Evolutionary conservation across 2,113 vertebrate species (phyloP), one percentile per base, ranked within the genome.

Genomic region (Phoenicopterus ruber): DNA sequence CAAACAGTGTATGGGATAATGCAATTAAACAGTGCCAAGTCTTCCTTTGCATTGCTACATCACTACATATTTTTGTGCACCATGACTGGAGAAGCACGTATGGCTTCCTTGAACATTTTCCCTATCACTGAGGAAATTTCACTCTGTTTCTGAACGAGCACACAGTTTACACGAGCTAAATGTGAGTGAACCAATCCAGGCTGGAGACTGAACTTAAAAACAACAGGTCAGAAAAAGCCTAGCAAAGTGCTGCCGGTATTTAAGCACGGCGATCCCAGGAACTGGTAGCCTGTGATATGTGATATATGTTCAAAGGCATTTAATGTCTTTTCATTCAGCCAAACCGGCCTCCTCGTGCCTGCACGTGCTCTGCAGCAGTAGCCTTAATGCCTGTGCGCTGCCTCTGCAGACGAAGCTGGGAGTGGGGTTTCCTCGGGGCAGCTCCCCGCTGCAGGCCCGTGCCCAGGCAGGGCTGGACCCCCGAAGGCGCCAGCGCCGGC

Each of bases 401-500:
- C 24, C 24, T 36, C 55, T 34, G 38, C 17, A 28, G n/a, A 14
- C 21, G 84, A 40, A 84, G 21, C 40, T 25, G 49, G 4, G 42
- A 67, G 40, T 4, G 29, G 24, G 16, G 2, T 62, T 61, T 57
- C 44, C 47, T 50, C 0, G 3, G 36, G 61, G 46, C 14, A 13
- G n/a, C n/a, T n/a, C n/a, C n/a, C n/a, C n/a, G n/a, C n/a, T n/a
- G n/a, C n/a, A n/a, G n/a, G n/a, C n/a, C 26, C 10, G 1, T 3
- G 11, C 25, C 26, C 18, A 29, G 21, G 26, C 24, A 40, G 25
- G 38, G 74, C 42, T 16, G 15, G n/a, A 28, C 24, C 54, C 12
- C 13, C 0, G 1, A 15, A 79, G 38, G 18, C 21, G 18, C 21
- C 44, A 14, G 1, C 0, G 1, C 17, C 0, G 5, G 36, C n/a